Conservation (phyloP, 2,797 vertebrate genomes). For the Gadopsis bispinosus region DNA sequence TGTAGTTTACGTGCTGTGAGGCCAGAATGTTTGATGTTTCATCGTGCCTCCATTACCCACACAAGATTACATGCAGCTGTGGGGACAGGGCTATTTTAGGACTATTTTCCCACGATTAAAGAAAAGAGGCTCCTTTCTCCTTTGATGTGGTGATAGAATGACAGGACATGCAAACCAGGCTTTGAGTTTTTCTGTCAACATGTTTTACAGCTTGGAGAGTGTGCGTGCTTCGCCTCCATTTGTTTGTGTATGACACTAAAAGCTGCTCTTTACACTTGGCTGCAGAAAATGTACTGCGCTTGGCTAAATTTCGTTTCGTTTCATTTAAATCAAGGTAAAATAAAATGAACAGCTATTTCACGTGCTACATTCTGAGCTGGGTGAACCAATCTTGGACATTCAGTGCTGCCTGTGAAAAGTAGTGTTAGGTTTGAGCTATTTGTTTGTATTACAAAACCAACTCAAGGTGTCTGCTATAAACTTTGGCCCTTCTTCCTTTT, state of each 20-base stretch:
- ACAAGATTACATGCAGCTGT: slow-evolving; percentile 76
- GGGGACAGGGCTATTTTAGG: slow-evolving; percentile 68
- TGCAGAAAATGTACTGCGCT: background rate
- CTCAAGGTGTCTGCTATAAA: background rate
- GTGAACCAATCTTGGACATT: background rate
- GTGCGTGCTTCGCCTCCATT: slow-evolving; percentile 59
- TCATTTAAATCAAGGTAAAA: background rate
- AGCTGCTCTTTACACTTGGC: slow-evolving; percentile 15
- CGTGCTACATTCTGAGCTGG: background rate
- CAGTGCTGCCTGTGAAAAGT: background rate
- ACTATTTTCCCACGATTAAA: slow-evolving; percentile 74
- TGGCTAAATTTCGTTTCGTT: background rate
- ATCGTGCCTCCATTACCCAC: slow-evolving; percentile 56
- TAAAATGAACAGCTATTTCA: background rate
- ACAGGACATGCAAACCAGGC: slow-evolving; percentile 60
- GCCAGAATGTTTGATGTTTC: slow-evolving; percentile 70
- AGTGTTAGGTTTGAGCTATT: background rate
- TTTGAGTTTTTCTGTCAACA: slow-evolving; percentile 68
- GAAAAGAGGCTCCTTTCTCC: slow-evolving; percentile 48
- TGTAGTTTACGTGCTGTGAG: slow-evolving; percentile 44
- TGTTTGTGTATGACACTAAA: slow-evolving; percentile 41
- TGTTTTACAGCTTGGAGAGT: slow-evolving; percentile 64
- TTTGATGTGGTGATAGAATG: slow-evolving; percentile 72
- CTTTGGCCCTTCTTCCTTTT: slow-evolving; percentile 24
- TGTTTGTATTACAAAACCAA: background rate